Conservation (phyloP, 2,113 vertebrate genomes). For the Stomatorhinus ivindoensis region DNA sequence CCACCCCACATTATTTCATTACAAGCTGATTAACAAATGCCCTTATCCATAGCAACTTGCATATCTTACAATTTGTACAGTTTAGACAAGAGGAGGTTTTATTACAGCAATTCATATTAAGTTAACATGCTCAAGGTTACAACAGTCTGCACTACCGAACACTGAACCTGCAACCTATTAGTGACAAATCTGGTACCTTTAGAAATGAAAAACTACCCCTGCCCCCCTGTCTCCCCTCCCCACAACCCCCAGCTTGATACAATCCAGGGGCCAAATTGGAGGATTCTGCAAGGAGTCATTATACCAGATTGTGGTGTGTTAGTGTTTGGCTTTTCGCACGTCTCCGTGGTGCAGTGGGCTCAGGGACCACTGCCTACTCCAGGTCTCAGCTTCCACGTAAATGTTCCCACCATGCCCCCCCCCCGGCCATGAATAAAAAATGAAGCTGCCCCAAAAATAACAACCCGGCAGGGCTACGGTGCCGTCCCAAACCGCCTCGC, state of each 20-base stretch:
- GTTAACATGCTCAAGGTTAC: background rate
- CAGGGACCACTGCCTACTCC: background rate
- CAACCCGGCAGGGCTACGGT: background rate
- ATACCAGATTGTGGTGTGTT: background rate
- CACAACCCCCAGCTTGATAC: background rate
- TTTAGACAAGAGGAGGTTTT: background rate
- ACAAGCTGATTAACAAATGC: background rate
- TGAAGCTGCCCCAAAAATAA: slow-evolving; percentile 47
- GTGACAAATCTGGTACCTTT: background rate
- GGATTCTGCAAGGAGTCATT: background rate
- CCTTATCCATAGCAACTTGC: background rate
- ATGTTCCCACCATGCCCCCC: slow-evolving; percentile 29
- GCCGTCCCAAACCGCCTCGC: slow-evolving; percentile 25
- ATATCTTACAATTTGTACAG: background rate
- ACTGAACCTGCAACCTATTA: background rate
- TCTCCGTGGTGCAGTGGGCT: background rate
- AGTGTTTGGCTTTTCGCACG: background rate
- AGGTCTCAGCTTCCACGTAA: background rate
- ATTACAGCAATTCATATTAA: background rate
- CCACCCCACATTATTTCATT: background rate
- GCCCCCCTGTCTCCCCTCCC: background rate
- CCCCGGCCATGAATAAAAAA: slow-evolving; percentile 57
- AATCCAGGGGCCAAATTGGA: background rate
- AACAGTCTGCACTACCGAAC: background rate
- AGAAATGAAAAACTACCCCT: background rate